Conservation (phyloP, 2,888 invertebrate species). For the Diachrysia chrysitis region DNA sequence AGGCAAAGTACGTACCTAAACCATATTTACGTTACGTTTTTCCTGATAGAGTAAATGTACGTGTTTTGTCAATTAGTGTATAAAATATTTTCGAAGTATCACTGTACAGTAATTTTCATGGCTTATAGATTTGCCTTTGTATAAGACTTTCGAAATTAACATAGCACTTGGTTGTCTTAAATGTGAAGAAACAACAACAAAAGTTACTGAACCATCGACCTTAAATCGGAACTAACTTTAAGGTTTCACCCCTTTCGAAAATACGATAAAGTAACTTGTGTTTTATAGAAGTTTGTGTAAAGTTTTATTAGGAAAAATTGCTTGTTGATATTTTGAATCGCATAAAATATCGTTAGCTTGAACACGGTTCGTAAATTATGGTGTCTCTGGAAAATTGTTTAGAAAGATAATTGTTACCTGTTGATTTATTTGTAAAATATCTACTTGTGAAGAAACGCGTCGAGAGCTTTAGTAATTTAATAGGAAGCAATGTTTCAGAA, state of each 20-base stretch:
- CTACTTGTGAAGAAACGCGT: conserved; percentile 20
- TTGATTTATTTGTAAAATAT: conserved; percentile 51
- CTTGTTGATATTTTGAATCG: conserved; percentile 54
- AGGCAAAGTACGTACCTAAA: conserved; percentile 1
- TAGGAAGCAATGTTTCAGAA: conserved; percentile 30
- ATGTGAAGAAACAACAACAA: conserved; percentile 54
- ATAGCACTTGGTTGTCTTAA: conserved; percentile 43
- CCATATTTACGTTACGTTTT: background rate
- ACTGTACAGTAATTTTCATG: background rate
- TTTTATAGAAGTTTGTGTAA: conserved; percentile 57
- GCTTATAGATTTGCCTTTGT: conserved; percentile 35
- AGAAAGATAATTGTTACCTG: conserved; percentile 51
- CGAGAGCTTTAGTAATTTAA: conserved; percentile 17
- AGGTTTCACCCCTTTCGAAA: conserved; percentile 54
- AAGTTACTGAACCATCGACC: conserved; percentile 54
- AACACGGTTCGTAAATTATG: conserved; percentile 37
- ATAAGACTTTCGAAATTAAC: conserved; percentile 23
- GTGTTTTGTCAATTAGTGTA: background rate
- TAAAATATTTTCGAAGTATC: background rate
- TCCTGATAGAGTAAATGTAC: background rate
- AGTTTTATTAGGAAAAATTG: conserved; percentile 61
- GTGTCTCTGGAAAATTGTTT: conserved; percentile 37
- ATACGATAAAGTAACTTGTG: conserved; percentile 54
- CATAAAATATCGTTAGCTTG: conserved; percentile 48
- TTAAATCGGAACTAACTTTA: conserved; percentile 55